Percentiles rank a stretch among this genome's conserved stretches.
Evolutionary conservation across 2,888 invertebrate species (phyloP).

Genomic region (Hirtodrosophila confusa): DNA sequence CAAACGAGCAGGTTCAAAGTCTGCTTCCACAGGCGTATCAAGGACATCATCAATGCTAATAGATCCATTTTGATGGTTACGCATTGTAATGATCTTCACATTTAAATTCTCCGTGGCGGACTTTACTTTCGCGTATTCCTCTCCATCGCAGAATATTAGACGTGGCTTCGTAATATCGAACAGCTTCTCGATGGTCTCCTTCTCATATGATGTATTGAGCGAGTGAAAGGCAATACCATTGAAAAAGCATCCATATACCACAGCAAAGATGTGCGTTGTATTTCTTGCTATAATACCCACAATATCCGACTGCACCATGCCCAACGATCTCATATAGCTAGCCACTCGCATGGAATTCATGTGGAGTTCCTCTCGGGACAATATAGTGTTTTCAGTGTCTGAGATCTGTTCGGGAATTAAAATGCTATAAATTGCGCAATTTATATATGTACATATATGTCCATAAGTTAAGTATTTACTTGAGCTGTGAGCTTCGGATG

Average conservation of each 20-base stretch:
- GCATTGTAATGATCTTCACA: conserved; percentile 58
- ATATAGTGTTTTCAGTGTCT: conserved; percentile 49
- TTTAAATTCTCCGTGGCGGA: conserved; percentile 27
- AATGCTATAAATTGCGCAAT: neutral
- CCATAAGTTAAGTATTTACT: conserved; percentile 13
- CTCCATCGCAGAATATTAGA: conserved; percentile 63
- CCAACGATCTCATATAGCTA: conserved; percentile 51
- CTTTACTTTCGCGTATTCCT: conserved; percentile 55
- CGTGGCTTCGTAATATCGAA: conserved; percentile 66
- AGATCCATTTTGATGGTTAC: conserved; percentile 40
- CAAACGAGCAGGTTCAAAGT: conserved; percentile 60
- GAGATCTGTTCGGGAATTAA: conserved; percentile 54
- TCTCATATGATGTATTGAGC: conserved; percentile 57
- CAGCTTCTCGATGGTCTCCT: conserved; percentile 49
- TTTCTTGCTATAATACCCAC: conserved; percentile 75
- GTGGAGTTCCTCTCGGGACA: conserved; percentile 56
- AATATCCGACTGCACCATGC: conserved; percentile 66
- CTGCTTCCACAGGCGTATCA: conserved; percentile 23
- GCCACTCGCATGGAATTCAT: conserved; percentile 64
- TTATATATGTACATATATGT: no score
- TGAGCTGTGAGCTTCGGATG: conserved; percentile 59
- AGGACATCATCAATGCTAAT: conserved; percentile 47
- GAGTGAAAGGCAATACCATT: conserved; percentile 71
- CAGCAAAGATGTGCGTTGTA: conserved; percentile 64
- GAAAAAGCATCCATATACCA: conserved; percentile 72